These are phyloP conservation scores for Xyrauchen texanus DNA, from an alignment of 2,113 vertebrate species.

Conservation along the genomic window DNA sequence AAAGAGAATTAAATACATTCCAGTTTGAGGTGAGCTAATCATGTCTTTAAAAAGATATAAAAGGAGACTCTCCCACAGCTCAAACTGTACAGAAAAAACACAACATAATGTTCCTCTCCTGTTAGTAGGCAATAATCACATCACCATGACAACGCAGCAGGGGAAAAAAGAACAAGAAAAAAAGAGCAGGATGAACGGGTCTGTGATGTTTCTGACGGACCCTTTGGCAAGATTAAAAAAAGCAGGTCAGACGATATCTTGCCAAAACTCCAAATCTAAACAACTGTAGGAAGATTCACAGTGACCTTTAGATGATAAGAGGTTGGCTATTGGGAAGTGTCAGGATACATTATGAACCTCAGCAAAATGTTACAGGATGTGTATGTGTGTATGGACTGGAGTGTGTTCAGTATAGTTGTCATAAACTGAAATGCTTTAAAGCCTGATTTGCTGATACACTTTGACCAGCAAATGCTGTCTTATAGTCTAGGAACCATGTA, in stretches of 20 bases:
- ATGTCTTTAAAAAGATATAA: neutral
- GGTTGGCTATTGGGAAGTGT: conserved; percentile 38
- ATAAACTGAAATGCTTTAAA: conserved; percentile 10
- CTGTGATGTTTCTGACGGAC: conserved; percentile 35
- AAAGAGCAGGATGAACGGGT: neutral
- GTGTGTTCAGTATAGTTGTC: conserved; percentile 15
- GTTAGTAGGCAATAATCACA: conserved; percentile 39
- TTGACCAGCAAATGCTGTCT: neutral
- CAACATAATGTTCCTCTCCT: conserved; percentile 26
- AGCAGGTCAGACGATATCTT: conserved; percentile 30
- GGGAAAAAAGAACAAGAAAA: neutral
- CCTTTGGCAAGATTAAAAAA: conserved; percentile 34
- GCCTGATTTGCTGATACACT: conserved; percentile 22
- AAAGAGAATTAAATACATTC: conserved; percentile 18
- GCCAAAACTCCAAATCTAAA: conserved; percentile 34
- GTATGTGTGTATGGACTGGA: conserved; percentile 5
- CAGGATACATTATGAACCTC: conserved; percentile 31
- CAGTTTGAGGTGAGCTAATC: conserved; percentile 15
- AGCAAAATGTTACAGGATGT: conserved; percentile 12
- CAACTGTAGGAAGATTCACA: conserved; percentile 30
- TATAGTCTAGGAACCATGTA: neutral
- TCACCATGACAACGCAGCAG: conserved; percentile 37
- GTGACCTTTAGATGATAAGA: conserved; percentile 41
- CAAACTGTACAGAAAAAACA: conserved; percentile 31
- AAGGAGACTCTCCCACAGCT: conserved; percentile 11